A percentile compares a stretch with the other conserved stretches of the same genome.
Evolutionary conservation across 2,888 invertebrate species (phyloP).

Genomic region (Cancer borealis): DNA sequence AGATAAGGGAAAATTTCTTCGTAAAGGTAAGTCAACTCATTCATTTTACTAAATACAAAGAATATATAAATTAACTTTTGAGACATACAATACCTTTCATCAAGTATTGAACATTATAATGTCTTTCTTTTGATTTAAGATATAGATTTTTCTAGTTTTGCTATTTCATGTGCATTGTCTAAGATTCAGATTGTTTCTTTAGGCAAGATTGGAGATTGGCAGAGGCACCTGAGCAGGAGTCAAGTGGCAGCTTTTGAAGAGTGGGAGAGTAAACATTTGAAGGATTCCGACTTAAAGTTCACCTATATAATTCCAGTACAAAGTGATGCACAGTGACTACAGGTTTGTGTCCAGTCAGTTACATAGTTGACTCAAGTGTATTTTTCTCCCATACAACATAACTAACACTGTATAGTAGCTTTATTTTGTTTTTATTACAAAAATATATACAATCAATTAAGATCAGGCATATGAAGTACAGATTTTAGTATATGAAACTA

Average conservation of each 20-base stretch:
- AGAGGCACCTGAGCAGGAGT: constrained; percentile 80
- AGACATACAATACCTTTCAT: no score
- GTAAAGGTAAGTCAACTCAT: constrained; percentile 80
- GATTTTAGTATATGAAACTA: not conserved
- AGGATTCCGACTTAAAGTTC: constrained; percentile 67
- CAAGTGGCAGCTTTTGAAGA: constrained; percentile 80
- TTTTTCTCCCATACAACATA: no score
- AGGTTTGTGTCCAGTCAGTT: not conserved
- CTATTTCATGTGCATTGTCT: constrained; percentile 44
- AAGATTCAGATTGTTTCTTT: constrained; percentile 44
- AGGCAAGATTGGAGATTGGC: constrained; percentile 81
- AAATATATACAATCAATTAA: no score
- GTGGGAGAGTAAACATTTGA: constrained; percentile 70
- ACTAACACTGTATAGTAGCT: no score
- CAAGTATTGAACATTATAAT: no score
- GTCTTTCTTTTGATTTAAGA: not conserved
- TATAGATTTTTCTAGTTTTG: not conserved
- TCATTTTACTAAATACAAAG: not conserved
- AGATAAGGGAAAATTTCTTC: constrained; percentile 80
- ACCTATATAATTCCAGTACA: not conserved
- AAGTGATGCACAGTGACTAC: not conserved
- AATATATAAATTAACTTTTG: no score
- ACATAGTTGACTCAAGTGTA: not conserved
- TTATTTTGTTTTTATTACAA: no score
- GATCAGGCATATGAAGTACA: not conserved